Evolutionary conservation across 2,888 invertebrate species (phyloP), one percentile per base, ranked within the genome.

Genomic region (Drosophila birchii): DNA sequence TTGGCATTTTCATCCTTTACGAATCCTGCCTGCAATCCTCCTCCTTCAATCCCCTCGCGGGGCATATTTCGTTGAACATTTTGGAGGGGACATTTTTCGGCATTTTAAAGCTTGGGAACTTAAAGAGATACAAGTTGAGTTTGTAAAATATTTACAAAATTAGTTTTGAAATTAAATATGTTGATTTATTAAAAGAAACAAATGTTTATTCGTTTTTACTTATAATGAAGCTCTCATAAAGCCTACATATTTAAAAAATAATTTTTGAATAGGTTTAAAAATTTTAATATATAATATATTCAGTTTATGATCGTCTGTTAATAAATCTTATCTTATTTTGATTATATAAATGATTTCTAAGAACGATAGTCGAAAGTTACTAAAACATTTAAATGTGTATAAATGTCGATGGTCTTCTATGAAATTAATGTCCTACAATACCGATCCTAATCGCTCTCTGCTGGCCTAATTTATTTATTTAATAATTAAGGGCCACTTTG

Each of bases 401-500:
- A 5, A 78, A 81, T 20, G 23, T 38, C 44, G 39, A 0, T 0
- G 0, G 0, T 0, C 0, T 0, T 0, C 1, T 3, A 9, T n/a
- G 20, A 29, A 16, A 34, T 18, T 61, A 7, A 20, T 34, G 51
- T 3, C 34, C 20, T 34, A 16, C 20, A 9, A 51, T 20, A 20
- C 51, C 51, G 34, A 51, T 51, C 34, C 34, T 34, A 9, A 51
- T 51, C 34, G 20, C 51, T 6, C 34, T 16, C 34, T 34, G 20
- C 34, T 51, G 34, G 34, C 41, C 54, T 47, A 55, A 73, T 71
- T 73, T 78, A 66, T 75, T 75, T 86, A 75, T 71, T 70, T 67
- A 75, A 78, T 77, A 81, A 83, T 86, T 88, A 79, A 74, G 54
- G 44, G 67, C 61, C 68, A 78, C 78, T 80, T 83, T 75, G 78